Conservation (phyloP, 1,140 invertebrate genomes). For the Bombyx mandarina region DNA sequence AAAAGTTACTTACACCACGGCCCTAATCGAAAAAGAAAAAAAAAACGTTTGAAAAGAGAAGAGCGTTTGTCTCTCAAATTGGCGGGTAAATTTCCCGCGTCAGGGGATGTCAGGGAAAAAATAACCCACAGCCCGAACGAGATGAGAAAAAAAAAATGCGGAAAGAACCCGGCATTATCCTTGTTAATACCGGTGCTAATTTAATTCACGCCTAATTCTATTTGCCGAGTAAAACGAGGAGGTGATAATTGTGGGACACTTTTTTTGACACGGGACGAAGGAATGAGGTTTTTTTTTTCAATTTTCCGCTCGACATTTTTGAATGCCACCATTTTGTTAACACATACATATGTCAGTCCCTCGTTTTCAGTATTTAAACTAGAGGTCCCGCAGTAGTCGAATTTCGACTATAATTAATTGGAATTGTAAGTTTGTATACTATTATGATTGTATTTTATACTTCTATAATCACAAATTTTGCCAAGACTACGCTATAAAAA, state of each 20-base stretch:
- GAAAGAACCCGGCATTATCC: conserved; percentile 54
- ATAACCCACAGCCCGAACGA: conserved; percentile 31
- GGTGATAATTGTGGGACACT: conserved; percentile 62
- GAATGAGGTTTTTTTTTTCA: conserved; percentile 2
- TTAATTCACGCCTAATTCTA: conserved; percentile 69
- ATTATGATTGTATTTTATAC: no score
- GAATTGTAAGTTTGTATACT: no score
- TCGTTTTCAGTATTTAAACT: no score
- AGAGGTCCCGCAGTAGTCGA: no score
- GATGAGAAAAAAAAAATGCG: conserved; percentile 39
- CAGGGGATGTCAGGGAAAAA: conserved; percentile 44
- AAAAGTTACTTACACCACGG: no score
- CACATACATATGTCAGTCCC: no score
- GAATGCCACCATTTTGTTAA: no score
- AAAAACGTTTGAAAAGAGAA: conserved; percentile 15
- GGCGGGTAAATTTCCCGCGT: conserved; percentile 44
- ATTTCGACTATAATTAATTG: no score
- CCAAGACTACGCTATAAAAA: no score
- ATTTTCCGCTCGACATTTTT: no score
- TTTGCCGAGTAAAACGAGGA: conserved; percentile 59
- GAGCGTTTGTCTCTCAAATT: conserved; percentile 52
- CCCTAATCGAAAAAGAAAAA: conserved; percentile 10
- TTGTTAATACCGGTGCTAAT: conserved; percentile 66
- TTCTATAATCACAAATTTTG: no score
- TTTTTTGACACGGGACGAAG: conserved; percentile 23